Evolutionary conservation across 1,140 invertebrate species (phyloP).

Genomic region (Musca vetustissima): DNA sequence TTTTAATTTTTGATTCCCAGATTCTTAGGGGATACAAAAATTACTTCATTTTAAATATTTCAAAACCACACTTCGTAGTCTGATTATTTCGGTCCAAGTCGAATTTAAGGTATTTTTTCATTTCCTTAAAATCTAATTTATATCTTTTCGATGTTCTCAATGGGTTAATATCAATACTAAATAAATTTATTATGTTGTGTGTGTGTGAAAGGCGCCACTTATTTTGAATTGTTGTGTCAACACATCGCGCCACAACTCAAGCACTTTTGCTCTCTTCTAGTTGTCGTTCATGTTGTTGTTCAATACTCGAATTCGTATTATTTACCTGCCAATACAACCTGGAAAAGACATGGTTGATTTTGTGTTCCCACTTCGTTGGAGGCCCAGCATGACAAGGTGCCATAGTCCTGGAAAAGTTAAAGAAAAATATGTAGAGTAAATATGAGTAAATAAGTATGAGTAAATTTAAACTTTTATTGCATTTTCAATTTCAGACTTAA

Average conservation of each 20-base stretch:
- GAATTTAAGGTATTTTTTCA: no score
- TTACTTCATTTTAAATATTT: no score
- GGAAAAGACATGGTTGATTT: constrained; percentile 75
- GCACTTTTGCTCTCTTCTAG: no score
- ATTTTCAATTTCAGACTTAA: no score
- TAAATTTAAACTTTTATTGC: no score
- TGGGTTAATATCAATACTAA: background rate
- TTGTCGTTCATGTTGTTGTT: background rate
- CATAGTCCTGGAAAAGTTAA: constrained; percentile 63
- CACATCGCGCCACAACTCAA: background rate
- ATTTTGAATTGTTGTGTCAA: background rate
- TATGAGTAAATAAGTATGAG: background rate
- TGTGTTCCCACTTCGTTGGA: constrained; percentile 76
- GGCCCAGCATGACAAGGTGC: constrained; percentile 76
- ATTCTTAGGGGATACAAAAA: no score
- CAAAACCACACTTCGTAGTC: no score
- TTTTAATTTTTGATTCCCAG: no score
- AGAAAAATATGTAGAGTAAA: constrained; percentile 2
- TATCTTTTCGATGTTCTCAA: no score
- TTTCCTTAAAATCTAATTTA: no score
- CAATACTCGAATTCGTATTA: constrained; percentile 26
- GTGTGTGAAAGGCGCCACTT: background rate
- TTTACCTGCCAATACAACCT: constrained; percentile 74
- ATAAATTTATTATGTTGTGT: background rate
- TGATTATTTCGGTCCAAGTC: no score